Base-by-base conservation (phyloP, 2,113 vertebrate species). In the Oryzias celebensis region DNA sequence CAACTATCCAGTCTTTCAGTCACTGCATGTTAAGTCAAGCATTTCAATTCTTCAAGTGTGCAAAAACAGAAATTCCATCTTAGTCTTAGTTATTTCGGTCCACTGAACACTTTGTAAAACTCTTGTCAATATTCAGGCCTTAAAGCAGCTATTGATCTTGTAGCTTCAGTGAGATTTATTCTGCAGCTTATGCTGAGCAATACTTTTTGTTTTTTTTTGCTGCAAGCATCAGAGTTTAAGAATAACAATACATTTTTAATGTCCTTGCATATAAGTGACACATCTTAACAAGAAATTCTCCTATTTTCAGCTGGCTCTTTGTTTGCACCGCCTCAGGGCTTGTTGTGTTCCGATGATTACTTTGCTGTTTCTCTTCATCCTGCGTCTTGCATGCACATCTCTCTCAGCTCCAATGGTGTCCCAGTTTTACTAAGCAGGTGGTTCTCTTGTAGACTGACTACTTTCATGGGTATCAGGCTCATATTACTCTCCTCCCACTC, bases 41-140 rank as follows among this genome's bases (percentile, higher is more conserved):
- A 2, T 18, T 53, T 14, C 22, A 24, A 0, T 24, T 6, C 6
- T 54, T 66, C 17, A 3, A 24, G 0, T 1, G 28, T 62, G 14
- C 53, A 51, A 17, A 18, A 66, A 47, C 3, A 50, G 15, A 20
- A 18, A 17, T 20, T 1, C n/a, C 13, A 24, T 15, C 18, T 54
- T 15, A 10, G 15, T 36, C 3, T 17, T 55, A 16, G 31, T 26
- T 43, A 23, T 36, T 5, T 0, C 52, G 47, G 24, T 71, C 41
- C 14, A 51, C 14, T 55, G 46, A 58, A 50, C 15, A 65, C 44
- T 24, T 60, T 22, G 16, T 4, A 41, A 14, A 26, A 45, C 18
- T 52, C 15, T 31, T 54, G 24, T 54, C 49, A 24, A 28, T 23
- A 18, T 51, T n/a, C 44, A 50, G 52, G 58, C 52, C 42, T 71